phyloP scores from a whole-genome alignment of 2,113 vertebrate species.

The Chrysemys picta region DNA sequence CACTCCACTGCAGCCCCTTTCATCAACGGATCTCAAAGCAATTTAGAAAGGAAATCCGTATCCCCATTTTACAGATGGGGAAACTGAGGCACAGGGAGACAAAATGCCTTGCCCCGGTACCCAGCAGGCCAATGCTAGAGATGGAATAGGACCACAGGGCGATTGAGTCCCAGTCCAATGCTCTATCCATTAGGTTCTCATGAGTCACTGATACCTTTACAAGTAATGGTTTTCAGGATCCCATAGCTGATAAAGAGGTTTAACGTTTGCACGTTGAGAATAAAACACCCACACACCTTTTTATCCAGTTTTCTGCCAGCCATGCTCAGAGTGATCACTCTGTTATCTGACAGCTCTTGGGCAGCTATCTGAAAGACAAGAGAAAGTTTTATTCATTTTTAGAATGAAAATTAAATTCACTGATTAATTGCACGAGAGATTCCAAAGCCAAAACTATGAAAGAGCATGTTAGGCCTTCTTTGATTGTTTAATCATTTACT shows the following conservation, averaged over 20 bases:
- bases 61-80: accelerated
- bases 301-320: conserved; percentile 97
- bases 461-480: not conserved
- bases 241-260: accelerated
- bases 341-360: conserved; percentile 97
- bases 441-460: not conserved
- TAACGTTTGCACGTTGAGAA: not conserved
- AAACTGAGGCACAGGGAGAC: not conserved
- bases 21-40: accelerated
- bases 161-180: not conserved
- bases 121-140: not conserved
- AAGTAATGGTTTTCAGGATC: not conserved
- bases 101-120: not conserved
- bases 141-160: not conserved
- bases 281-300: conserved; percentile 83
- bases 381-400: not conserved
- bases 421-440: not conserved
- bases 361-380: conserved; percentile 89
- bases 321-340: conserved; percentile 94
- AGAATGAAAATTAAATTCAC: not conserved
- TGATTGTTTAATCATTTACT: not conserved
- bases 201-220: not conserved
- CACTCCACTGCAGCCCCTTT: accelerated
- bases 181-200: not conserved
- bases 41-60: not conserved